Base-by-base conservation (phyloP, 2,888 invertebrate species). In the Apodemia mormo region DNA sequence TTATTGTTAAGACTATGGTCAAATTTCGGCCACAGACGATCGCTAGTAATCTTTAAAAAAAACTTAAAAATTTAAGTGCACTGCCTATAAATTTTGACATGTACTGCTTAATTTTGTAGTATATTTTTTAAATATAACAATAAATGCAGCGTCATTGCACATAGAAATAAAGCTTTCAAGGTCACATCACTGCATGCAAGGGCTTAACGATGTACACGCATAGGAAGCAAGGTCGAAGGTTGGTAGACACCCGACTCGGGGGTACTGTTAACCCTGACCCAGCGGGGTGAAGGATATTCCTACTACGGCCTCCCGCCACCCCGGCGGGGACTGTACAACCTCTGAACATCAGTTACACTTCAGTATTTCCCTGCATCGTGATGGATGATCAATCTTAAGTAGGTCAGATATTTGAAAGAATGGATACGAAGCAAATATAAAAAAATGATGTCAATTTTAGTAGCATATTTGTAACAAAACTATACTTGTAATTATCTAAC, bases 231-330 rank as follows among this genome's bases (percentile, higher is more conserved):
- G 92, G 93, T 91, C 92, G 92, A 87, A 89, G 91, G 89, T 85
- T 88, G 85, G 82, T 85, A 86, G 89, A 86, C 86, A 84, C 84
- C 84, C 84, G 81, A 86, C 88, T 83, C 87, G 89, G 90, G 92
- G 91, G 91, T 81, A 86, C 88, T 79, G 87, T 90, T 93, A 91
- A 92, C 93, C 92, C 92, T 92, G 93, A 92, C 93, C 93, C 89
- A 90, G 90, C 88, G 84, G 81, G 45, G 90, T 89, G 92, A 90
- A 92, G 90, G 91, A 91, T 92, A 88, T 89, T 90, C 86, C 91
- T 91, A 90, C 90, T 88, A 88, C 89, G 85, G 82, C 84, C 85
- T 80, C 85, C 84, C 84, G 79, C 83, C 85, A 79, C 80, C 82
- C 83, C 80, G 54, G 77, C 80, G 80, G 79, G 82, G 84, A 83